Base-by-base conservation (phyloP, 2,113 vertebrate species). In the Neomonachus schauinslandi region DNA sequence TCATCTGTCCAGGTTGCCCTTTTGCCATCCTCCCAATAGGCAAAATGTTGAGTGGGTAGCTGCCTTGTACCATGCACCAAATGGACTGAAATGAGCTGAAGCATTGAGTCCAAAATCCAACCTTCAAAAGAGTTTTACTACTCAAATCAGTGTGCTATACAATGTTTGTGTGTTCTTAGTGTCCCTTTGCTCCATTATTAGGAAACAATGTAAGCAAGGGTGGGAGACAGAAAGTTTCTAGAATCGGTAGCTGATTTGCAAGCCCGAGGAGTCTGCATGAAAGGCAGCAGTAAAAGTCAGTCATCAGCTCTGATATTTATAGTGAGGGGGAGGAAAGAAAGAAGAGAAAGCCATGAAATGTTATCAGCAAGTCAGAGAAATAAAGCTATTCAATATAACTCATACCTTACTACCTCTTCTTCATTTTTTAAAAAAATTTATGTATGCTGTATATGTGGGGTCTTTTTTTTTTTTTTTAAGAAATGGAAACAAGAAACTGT, bases 271-370 rank as follows among this genome's bases (percentile, higher is more conserved):
- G 53, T 81, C 5, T 76, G 74, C 59, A 51, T 91, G 89, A 91
- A 84, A 89, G 61, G 93, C 24, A 77, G 89, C 72, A 95, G 74
- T 97, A 88, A 94, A 96, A 97, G 95, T 89, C 94, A 96, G 95
- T 95, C 97, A 91, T 91, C 81, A 80, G 85, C 90, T 93, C 71
- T 96, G 96, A 90, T 94, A 95, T 92, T 98, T 93, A 97, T 94
- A 94, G 94, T 74, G 72, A 94, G 89, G 85, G n/a, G 21, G 36
- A 89, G n/a, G 76, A 69, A 88, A 97, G 85, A 67, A 80, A 92
- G 51, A 72, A 84, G 63, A 95, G 74, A 95, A 95, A 88, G 77
- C 39, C 49, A 69, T 80, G 94, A 93, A 97, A 95, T 83, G 81
- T 85, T 97, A 89, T 89, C 97, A 96, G 88, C 59, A 86, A 96